A percentile compares a stretch with the other conserved stretches of the same genome.
These are phyloP conservation scores for Ephydatia muelleri DNA, from an alignment of 37 sponge, comb jelly and placozoan genomes.

Conservation along the genomic window DNA sequence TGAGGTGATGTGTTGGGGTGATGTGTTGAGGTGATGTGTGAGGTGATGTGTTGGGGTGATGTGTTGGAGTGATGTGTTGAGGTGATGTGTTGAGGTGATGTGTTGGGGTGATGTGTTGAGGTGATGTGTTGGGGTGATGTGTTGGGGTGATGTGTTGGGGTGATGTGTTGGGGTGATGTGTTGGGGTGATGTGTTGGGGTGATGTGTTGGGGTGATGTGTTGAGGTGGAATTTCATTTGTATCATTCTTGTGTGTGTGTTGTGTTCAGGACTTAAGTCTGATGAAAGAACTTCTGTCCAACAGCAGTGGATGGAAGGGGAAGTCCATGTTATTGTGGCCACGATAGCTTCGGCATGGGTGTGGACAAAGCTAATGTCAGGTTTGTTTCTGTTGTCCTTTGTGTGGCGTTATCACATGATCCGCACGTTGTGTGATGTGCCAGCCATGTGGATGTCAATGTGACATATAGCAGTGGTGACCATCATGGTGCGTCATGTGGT, in stretches of 20 bases:
- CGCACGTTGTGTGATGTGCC: too few relatives aligned
- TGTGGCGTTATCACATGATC: background rate
- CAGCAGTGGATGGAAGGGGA: slow-evolving; percentile 85
- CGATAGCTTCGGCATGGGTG: slow-evolving; percentile 99
- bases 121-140: background rate
- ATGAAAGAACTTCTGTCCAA: slow-evolving; percentile 56
- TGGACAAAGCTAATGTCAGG: slow-evolving; percentile 95
- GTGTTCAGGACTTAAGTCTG: slow-evolving; percentile 51
- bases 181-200: background rate
- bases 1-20: background rate
- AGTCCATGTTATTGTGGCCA: slow-evolving; percentile 89
- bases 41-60: background rate
- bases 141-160: background rate
- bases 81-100: background rate
- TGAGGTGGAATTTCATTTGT: background rate
- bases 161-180: background rate
- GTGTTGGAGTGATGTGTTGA: background rate
- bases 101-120: background rate
- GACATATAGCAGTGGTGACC: too few relatives aligned
- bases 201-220: too few relatives aligned
- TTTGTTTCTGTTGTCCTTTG: background rate
- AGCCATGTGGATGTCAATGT: too few relatives aligned
- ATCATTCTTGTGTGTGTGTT: background rate
- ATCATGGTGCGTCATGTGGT: too few relatives aligned
- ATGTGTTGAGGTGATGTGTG: background rate